Conservation (phyloP, 2,888 invertebrate genomes). For the Drosophila austrosaltans region DNA sequence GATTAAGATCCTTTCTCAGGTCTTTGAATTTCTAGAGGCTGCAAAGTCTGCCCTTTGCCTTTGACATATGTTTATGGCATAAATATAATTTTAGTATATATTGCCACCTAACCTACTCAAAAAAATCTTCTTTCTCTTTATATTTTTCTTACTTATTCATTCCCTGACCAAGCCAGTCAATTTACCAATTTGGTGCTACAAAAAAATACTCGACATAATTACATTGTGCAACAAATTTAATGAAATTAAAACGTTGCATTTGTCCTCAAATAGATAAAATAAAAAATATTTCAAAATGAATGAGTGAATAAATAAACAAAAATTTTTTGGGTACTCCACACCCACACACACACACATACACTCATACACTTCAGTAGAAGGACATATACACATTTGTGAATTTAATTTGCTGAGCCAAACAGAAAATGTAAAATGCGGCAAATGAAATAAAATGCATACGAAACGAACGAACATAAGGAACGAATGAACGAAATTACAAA, state of each 20-base stretch:
- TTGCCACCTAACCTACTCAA: too few relatives aligned
- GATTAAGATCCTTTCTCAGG: too few relatives aligned
- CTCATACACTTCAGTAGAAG: neutral
- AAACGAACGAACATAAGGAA: conserved; percentile 32
- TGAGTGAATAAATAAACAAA: conserved; percentile 67
- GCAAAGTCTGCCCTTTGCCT: too few relatives aligned
- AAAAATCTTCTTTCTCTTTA: neutral
- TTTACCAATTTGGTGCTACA: conserved; percentile 41
- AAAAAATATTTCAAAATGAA: conserved; percentile 28
- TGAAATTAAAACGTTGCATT: conserved; percentile 72
- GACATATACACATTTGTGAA: conserved; percentile 51
- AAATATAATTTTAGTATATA: neutral
- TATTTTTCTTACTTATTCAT: neutral
- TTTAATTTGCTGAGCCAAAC: conserved; percentile 71
- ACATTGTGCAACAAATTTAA: conserved; percentile 58
- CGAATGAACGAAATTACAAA: conserved; percentile 52
- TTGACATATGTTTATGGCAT: too few relatives aligned
- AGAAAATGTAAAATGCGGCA: conserved; percentile 38
- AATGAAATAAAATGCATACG: conserved; percentile 55
- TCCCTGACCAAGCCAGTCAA: conserved; percentile 43
- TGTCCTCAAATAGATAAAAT: conserved; percentile 41
- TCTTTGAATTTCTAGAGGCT: too few relatives aligned
- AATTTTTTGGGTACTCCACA: conserved; percentile 26
- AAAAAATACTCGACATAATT: conserved; percentile 46
- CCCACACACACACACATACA: neutral